Evolutionary conservation across 2,797 vertebrate species (phyloP), one percentile per base, ranked within the genome.

Genomic region (Neomorphus geoffroyi): DNA sequence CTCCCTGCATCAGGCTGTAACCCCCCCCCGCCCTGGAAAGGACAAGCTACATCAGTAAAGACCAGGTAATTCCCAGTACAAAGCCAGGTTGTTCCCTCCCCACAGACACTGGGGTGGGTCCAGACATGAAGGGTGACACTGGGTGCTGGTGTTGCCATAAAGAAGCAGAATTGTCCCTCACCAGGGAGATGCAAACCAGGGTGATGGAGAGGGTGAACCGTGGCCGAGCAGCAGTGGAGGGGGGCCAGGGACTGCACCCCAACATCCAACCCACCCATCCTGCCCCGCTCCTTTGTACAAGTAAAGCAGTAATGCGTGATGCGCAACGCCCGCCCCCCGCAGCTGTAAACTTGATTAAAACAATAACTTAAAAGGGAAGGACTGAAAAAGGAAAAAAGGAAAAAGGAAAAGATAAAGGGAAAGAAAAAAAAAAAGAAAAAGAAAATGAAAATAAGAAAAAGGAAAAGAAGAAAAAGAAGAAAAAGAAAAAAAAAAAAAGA

Each of bases 261-360:
- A 22, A 73, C 45, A 18, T 19, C 39, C 69, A 6, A 23, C 73
- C 24, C 4, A 0, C 6, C 35, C 72, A 13, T 7, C 56, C 65
- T 41, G 35, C 41, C 61, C 41, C 2, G 4, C 27, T 51, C 69
- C 70, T 79, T 32, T 18, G 11, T 2, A 9, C 33, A n/a, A 72
- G 58, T 10, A 32, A 87, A 96, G 87, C 94, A 88, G 90, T 78
- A 69, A 72, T 0, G 45, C 17, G 37, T 1, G 46, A 37, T 90
- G 96, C 96, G 72, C 64, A 56, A 62, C 69, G 96, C 95, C 96
- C 96, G 96, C 97, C 98, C 95, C 96, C 75, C 98, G 98, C 98
- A 98, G 98, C 98, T 98, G 99, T 98, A 99, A 98, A 99, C 98
- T 98, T 98, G 98, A 98, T 98, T 97, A 96, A 98, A 98, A 98